Evolutionary conservation across 1,140 invertebrate species (phyloP).

Genomic region (Dendrolimus punctatus): DNA sequence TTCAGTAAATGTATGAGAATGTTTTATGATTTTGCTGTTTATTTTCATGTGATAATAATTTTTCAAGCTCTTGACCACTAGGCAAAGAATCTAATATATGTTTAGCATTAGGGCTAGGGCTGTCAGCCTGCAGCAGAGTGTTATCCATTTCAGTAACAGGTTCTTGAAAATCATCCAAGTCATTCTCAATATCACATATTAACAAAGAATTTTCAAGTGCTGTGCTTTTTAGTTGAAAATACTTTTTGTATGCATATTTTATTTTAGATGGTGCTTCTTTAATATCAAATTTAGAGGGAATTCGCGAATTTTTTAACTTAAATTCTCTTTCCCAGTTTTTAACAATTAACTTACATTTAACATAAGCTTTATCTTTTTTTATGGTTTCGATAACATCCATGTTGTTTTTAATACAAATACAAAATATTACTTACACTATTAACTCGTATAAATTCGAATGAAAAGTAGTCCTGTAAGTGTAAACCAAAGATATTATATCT

Average conservation of each 20-base stretch:
- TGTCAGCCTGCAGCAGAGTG: constrained; percentile 13
- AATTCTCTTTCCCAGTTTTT: constrained; percentile 87
- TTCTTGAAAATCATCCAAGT: constrained; percentile 49
- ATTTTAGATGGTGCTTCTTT: constrained; percentile 80
- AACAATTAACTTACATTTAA: constrained; percentile 80
- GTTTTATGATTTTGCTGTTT: constrained; percentile 13
- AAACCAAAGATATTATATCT: too few species aligned
- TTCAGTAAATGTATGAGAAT: constrained; percentile 36
- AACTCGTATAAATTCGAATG: too few species aligned
- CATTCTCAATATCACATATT: constrained; percentile 48
- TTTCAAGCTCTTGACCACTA: constrained; percentile 40
- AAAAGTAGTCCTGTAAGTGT: too few species aligned
- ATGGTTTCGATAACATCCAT: constrained; percentile 61
- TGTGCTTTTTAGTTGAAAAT: constrained; percentile 83
- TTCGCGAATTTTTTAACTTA: constrained; percentile 76
- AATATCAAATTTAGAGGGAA: constrained; percentile 87
- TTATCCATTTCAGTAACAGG: constrained; percentile 17
- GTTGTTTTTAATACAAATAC: constrained; percentile 2
- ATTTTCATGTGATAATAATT: constrained; percentile 68
- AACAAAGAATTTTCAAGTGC: constrained; percentile 79
- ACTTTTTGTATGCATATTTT: constrained; percentile 84
- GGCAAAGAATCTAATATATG: constrained; percentile 35
- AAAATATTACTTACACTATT: too few species aligned
- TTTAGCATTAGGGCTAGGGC: constrained; percentile 26
- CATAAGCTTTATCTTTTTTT: constrained; percentile 58